Base-by-base conservation (phyloP, 2,797 vertebrate genomes). In the Sorex maritimensis region DNA sequence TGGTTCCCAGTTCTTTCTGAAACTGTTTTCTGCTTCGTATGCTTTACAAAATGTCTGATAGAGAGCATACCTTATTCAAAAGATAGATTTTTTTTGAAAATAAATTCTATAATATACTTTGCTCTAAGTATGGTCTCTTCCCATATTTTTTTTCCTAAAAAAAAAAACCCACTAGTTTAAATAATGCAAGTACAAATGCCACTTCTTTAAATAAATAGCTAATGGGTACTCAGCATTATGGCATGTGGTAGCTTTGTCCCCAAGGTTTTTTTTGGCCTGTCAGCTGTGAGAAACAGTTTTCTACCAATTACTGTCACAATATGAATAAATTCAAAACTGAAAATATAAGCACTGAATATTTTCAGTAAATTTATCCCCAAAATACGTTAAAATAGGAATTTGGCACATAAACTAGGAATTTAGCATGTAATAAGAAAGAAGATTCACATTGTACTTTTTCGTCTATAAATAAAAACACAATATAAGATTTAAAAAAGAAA, bases 251-350 rank as follows among this genome's bases (percentile, higher is more conserved):
- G 87, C 74, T 96, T 97, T 97, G 91, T 97, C 91, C 90, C 78
- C 91, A 90, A 82, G 69, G 11, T 63, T 94, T 93, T 79, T 89
- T 68, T 68, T 63, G 24, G 93, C 96, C 95, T 97, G 95, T 96
- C 89, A 93, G 86, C 97, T 91, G 97, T 93, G 95, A 97, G 93
- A 97, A 97, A 97, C 28, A 86, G 90, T 96, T 95, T 97, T 97
- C 92, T 96, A 98, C 88, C 96, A 97, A 97, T 98, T 97, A 97
- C 95, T 97, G 97, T 97, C 95, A 98, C 95, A 97, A 97, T 86
- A 71, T 96, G 95, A 97, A 96, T 96, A 97, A 96, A 98, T 96
- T 79, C 91, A 95, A 94, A 96, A 97, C 96, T 81, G 65, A 96
- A 97, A 97, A 97, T 97, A 96, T 95, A 97, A 95, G 81, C 94